These are phyloP conservation scores for Gymnoscopelus braueri DNA, from an alignment of 2,797 vertebrate species.

Conservation along the genomic window DNA sequence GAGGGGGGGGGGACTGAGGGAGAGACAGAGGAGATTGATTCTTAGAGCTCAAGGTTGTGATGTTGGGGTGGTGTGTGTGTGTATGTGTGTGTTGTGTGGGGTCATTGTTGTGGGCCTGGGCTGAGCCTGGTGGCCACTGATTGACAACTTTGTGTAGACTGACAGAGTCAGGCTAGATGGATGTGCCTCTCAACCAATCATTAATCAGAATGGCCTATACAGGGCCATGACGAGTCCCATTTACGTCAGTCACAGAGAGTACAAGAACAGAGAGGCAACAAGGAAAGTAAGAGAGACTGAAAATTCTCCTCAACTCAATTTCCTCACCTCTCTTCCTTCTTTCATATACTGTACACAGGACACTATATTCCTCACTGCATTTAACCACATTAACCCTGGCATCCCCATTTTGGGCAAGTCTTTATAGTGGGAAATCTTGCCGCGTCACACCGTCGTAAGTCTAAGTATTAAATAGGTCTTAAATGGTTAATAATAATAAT, in stretches of 20 bases:
- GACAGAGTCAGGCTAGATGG: conserved; percentile 34
- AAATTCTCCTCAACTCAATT: background rate
- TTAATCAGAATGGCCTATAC: conserved; percentile 46
- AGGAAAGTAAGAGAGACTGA: conserved; percentile 26
- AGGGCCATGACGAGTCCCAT: conserved; percentile 26
- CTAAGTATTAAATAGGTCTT: too few species aligned
- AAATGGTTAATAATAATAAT: too few species aligned
- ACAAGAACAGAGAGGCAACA: conserved; percentile 25
- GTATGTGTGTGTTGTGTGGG: conserved; percentile 9
- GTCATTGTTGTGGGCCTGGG: conserved; percentile 31
- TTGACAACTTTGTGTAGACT: conserved; percentile 31
- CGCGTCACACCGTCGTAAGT: too few species aligned
- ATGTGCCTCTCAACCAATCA: conserved; percentile 49
- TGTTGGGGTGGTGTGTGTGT: too few species aligned
- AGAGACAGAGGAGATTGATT: conserved; percentile 18
- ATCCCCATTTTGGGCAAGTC: too few species aligned
- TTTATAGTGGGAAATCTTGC: too few species aligned
- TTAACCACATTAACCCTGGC: too few species aligned
- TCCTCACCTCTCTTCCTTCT: too few species aligned
- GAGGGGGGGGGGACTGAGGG: background rate
- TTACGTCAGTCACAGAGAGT: conserved; percentile 33
- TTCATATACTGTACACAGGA: too few species aligned
- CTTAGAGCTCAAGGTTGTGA: conserved; percentile 1
- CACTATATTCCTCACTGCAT: too few species aligned
- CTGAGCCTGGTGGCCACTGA: conserved; percentile 39